These are phyloP conservation scores for Grus americana DNA, from an alignment of 2,113 vertebrate genomes.

Conservation along the genomic window DNA sequence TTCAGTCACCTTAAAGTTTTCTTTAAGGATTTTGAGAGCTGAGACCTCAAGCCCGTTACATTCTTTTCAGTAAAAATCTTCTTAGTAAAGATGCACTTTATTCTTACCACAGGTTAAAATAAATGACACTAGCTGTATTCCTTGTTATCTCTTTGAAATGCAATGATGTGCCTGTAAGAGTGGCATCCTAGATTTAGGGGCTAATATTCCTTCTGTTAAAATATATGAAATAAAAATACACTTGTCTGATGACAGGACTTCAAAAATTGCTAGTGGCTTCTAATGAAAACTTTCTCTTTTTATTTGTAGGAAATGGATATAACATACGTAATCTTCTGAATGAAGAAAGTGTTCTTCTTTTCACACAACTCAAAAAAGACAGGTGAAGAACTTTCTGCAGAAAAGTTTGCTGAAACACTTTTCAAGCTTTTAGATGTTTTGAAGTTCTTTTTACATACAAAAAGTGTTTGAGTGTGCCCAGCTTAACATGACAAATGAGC, in stretches of 20 bases:
- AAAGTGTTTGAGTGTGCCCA: background rate
- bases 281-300: background rate
- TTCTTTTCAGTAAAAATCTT: background rate
- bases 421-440: background rate
- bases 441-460: background rate
- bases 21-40: background rate
- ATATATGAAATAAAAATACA: background rate
- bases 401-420: background rate
- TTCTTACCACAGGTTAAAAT: background rate
- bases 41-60: background rate
- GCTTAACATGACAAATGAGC: background rate
- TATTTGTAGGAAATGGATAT: constrained; percentile 77
- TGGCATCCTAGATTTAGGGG: background rate
- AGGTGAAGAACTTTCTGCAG: background rate
- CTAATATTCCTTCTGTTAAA: background rate
- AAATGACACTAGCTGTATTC: background rate
- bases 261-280: background rate
- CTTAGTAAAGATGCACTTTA: background rate
- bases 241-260: background rate
- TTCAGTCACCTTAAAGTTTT: background rate
- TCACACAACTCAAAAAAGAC: constrained; percentile 80
- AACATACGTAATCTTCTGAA: constrained; percentile 76
- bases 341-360: constrained; percentile 73
- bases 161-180: background rate
- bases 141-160: background rate